phyloP scores from a whole-genome alignment of 1,140 invertebrate genomes.

The Anagrus nilaparvatae region DNA sequence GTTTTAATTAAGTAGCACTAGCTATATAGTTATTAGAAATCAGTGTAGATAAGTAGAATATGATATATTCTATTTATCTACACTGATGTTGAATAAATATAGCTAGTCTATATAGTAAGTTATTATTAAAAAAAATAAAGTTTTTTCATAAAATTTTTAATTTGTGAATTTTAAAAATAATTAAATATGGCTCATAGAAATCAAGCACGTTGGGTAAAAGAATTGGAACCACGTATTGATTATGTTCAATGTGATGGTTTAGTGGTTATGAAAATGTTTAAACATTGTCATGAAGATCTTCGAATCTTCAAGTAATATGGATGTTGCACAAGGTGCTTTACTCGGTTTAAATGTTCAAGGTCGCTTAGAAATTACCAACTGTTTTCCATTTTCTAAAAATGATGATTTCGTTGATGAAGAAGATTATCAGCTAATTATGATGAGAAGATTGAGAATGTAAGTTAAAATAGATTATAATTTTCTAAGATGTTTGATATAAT shows the following conservation, averaged over 20 bases:
- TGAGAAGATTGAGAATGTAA: constrained; percentile 73
- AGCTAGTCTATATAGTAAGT: too few relatives aligned
- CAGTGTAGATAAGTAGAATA: too few relatives aligned
- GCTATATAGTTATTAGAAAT: too few relatives aligned
- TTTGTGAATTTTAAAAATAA: too few relatives aligned
- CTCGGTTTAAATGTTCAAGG: constrained; percentile 91
- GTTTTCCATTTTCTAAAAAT: constrained; percentile 90
- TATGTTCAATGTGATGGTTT: constrained; percentile 75
- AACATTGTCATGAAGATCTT: constrained; percentile 99
- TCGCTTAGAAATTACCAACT: constrained; percentile 94
- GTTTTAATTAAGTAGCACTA: too few relatives aligned
- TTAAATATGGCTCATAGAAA: constrained; percentile 26
- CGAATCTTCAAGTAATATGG: constrained; percentile 87
- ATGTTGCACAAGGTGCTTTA: constrained; percentile 93
- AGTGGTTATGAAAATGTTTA: constrained; percentile 97
- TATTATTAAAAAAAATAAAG: too few relatives aligned
- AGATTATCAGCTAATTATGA: constrained; percentile 94
- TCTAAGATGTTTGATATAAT: too few relatives aligned
- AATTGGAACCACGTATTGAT: constrained; percentile 56
- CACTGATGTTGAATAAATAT: too few relatives aligned
- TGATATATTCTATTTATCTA: too few relatives aligned
- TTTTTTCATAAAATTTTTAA: too few relatives aligned
- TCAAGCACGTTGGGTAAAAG: constrained; percentile 36
- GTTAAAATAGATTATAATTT: too few relatives aligned
- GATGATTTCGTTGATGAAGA: constrained; percentile 92